phyloP scores from a whole-genome alignment of 2,888 invertebrate genomes.

The Graphium colonna region DNA sequence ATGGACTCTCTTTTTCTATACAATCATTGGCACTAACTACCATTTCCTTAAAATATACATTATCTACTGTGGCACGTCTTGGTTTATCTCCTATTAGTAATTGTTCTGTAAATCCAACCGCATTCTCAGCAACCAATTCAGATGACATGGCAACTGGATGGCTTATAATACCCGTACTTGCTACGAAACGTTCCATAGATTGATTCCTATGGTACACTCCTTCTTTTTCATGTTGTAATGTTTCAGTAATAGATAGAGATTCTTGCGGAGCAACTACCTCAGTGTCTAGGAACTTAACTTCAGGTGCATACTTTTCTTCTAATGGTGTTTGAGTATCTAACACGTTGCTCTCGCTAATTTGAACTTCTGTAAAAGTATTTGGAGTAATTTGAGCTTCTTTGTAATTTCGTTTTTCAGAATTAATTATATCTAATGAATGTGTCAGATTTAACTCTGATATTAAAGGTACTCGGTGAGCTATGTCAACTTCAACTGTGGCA shows the following conservation, averaged over 20 bases:
- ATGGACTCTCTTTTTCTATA: conserved; percentile 79
- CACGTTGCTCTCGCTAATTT: conserved; percentile 60
- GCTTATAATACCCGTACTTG: conserved; percentile 62
- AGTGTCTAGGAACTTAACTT: conserved; percentile 47
- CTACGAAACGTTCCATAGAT: conserved; percentile 46
- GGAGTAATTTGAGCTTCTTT: conserved; percentile 59
- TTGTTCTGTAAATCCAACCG: conserved; percentile 45
- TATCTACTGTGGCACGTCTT: conserved; percentile 72
- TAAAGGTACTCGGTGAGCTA: conserved; percentile 73
- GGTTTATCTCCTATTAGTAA: conserved; percentile 30
- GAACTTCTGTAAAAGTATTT: conserved; percentile 47
- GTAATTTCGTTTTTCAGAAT: conserved; percentile 39
- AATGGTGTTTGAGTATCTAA: conserved; percentile 67
- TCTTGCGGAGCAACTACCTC: conserved; percentile 48
- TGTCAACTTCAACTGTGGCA: conserved; percentile 74
- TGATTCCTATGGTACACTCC: conserved; percentile 35
- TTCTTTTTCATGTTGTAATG: conserved; percentile 63
- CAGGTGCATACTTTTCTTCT: conserved; percentile 38
- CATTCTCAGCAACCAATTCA: conserved; percentile 67
- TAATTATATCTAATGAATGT: conserved; percentile 47
- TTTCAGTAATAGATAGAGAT: conserved; percentile 53
- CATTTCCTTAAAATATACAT: conserved; percentile 76
- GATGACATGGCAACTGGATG: conserved; percentile 74
- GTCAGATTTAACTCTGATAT: conserved; percentile 68
- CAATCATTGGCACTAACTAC: conserved; percentile 72